Conservation (phyloP, 2,113 vertebrate species). For the Erythrocercus mccallii region DNA sequence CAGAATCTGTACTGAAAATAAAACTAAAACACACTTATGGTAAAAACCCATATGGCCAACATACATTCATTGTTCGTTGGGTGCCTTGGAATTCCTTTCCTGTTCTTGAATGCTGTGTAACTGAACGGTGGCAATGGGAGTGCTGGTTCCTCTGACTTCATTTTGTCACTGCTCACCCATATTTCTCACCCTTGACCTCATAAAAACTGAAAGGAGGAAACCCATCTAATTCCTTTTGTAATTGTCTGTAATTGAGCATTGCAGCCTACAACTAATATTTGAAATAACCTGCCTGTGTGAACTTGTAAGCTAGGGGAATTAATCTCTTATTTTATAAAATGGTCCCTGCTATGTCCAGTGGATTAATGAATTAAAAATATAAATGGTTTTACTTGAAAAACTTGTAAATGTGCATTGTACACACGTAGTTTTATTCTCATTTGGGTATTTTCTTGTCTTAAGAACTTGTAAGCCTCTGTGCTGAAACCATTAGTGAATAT, state of each 20-base stretch:
- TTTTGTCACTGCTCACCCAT: not conserved
- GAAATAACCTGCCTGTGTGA: not conserved
- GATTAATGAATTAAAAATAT: not conserved
- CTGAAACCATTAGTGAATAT: not conserved
- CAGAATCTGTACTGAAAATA: not conserved
- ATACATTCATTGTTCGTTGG: not conserved
- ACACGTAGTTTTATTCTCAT: not conserved
- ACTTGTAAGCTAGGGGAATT: not conserved
- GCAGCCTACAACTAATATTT: not conserved
- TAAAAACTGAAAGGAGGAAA: constrained; percentile 3
- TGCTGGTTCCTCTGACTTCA: not conserved
- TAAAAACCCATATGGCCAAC: not conserved
- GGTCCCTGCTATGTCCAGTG: not conserved
- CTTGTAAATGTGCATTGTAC: not conserved
- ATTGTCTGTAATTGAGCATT: not conserved
- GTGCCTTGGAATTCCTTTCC: not conserved
- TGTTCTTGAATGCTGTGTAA: not conserved
- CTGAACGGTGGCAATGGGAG: not conserved
- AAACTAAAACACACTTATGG: not conserved
- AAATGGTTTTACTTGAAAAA: not conserved
- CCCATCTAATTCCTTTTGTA: not conserved
- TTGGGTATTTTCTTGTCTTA: not conserved
- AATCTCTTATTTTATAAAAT: not conserved
- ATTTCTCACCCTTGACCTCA: not conserved
- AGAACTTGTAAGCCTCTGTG: not conserved